phyloP scores from a whole-genome alignment of 2,113 vertebrate genomes.

The Cyprinodon tularosa region DNA sequence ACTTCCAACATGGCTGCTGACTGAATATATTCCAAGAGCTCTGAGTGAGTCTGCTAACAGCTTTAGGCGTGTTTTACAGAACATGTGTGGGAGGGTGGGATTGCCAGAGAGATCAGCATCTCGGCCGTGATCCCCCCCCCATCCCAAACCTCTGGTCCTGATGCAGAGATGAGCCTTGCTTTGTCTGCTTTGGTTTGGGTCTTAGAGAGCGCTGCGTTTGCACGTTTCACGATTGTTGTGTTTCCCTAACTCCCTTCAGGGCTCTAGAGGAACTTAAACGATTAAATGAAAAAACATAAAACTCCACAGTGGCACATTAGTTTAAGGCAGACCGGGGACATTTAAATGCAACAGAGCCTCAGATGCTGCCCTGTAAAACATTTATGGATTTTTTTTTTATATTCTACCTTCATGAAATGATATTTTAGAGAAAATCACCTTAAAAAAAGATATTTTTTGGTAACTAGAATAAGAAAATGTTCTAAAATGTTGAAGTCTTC shows the following conservation, averaged over 20 bases:
- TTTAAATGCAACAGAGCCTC: neutral
- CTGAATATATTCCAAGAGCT: slow-evolving; percentile 8
- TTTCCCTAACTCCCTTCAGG: neutral
- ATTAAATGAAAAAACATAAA: neutral
- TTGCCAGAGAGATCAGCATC: slow-evolving; percentile 1
- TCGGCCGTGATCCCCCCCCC: neutral
- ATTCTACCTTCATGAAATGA: neutral
- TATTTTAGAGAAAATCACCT: neutral
- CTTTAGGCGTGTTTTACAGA: slow-evolving; percentile 31
- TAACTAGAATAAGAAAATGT: too few species aligned
- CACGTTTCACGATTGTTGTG: neutral
- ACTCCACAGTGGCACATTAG: neutral
- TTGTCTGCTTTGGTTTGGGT: neutral
- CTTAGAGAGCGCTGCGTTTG: too few species aligned
- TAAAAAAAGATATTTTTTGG: too few species aligned
- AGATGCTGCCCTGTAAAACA: neutral
- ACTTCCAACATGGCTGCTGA: neutral
- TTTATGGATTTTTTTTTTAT: neutral
- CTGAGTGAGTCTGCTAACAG: slow-evolving; percentile 6
- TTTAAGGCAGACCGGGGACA: neutral
- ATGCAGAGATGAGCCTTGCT: too few species aligned
- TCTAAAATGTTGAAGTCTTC: too few species aligned
- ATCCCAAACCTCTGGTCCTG: neutral
- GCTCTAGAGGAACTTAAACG: neutral
- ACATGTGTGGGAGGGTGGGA: slow-evolving; percentile 40